Evolutionary conservation across 2,113 vertebrate species (phyloP), one percentile per base, ranked within the genome.

Genomic region (Callaeas wilsoni): DNA sequence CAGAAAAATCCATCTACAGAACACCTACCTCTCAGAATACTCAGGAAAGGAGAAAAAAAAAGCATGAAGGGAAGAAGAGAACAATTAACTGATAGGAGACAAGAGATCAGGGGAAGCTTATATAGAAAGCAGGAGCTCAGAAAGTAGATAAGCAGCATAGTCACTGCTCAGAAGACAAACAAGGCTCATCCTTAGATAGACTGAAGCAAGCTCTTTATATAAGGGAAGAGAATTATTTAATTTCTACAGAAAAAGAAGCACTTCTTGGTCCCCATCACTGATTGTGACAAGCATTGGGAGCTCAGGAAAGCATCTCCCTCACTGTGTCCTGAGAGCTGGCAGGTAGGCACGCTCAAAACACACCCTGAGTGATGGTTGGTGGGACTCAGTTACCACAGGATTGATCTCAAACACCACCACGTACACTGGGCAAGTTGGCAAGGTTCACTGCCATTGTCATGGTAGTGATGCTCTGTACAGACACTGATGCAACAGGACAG

Each of bases 321-420:
- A 0, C 32, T 47, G 7, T 41, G 15, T 69, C 46, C 55, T 68
- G n/a, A 86, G 46, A 60, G 10, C 6, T 32, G 27, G 11, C 0
- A 1, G 22, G 44, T 57, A 7, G 9, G 15, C 47, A 85, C 56
- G 42, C 39, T 37, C 39, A 63, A 87, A 88, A 93, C 52, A 84
- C 32, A 35, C 16, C 9, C 16, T 35, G 42, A 27, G 23, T 59
- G 33, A 22, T 37, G n/a, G 16, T n/a, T 70, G 16, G 8, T 47
- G 14, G 6, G 63, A 26, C 7, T 68, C 67, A 71, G 2, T 33
- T 39, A 33, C 21, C 1, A 2, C 41, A 69, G n/a, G 6, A 39
- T n/a, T 0, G 0, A 53, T 50, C 35, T 57, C 4, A 1, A 90
- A 68, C 0, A 9, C 12, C 50, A 50, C 15, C 46, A 41, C 0